Base-by-base conservation (phyloP, 2,888 invertebrate species). In the Schizaphis graminum region DNA sequence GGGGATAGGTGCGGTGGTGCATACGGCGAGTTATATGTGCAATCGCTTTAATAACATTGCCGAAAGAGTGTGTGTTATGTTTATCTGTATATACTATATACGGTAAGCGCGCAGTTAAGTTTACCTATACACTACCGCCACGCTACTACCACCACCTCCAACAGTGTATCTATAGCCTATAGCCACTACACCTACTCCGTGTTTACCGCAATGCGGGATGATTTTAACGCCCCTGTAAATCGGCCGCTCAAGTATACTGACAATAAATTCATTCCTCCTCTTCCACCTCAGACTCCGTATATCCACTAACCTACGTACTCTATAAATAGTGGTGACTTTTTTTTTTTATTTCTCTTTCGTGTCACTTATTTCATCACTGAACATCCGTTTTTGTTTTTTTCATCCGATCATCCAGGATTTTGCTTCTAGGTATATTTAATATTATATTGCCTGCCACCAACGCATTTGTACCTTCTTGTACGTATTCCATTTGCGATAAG, bases 121-220 rank as follows among this genome's bases (percentile, higher is more conserved):
- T 93, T 93, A 90, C 93, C 92, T 92, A 49, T 91, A 57, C 57
- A 24, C 84, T 41, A 57, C 56, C 57, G 3, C 41, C 53, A 47
- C 44, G 8, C 86, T 26, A 47, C 10, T 28, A 44, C 86, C 86
- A 49, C 44, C 16, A 26, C n/a, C 13, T 44, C n/a, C 28, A 28
- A 47, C 86, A 24, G 35, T 35, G 16, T 77, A 61, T 28, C 44
- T 47, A 77, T 16, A n/a, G 57, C 35, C 3, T 77, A 35, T 77
- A 77, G 77, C 35, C 77, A 77, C 35, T 77, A 41, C 16, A 57
- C 47, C 21, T 87, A 49, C 57, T 24, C 61, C 28, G 57, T 35
- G 85, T 94, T 91, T 91, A 94, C 94, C 91, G 94, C 94, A 94
- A 91, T 94, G 94, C 94, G 94, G 94, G 94, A 91, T n/a, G 94